Evolutionary conservation across 2,888 invertebrate genomes (phyloP).

Genomic region (Autographa gamma): DNA sequence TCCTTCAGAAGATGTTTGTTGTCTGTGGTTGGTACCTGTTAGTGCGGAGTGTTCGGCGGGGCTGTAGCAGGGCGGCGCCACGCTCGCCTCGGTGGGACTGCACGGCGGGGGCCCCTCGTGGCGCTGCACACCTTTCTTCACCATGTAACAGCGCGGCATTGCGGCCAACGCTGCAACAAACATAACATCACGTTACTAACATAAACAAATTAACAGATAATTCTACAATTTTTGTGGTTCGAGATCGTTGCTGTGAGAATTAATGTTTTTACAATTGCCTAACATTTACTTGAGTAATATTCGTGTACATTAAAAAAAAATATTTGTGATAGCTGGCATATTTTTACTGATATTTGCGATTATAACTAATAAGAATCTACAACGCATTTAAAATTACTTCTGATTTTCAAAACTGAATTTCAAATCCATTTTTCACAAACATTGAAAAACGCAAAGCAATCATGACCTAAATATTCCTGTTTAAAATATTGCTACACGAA

Average conservation of each 20-base stretch:
- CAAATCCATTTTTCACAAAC: neutral
- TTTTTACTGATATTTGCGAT: too few species aligned
- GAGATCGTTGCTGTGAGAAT: too few species aligned
- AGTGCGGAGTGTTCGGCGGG: constrained; percentile 77
- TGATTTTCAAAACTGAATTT: neutral
- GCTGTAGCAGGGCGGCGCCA: constrained; percentile 90
- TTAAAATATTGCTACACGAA: neutral
- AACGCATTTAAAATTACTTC: too few species aligned
- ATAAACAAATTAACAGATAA: too few species aligned
- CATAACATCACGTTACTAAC: neutral
- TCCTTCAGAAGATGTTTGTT: too few species aligned
- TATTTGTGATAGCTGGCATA: too few species aligned
- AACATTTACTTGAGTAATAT: too few species aligned
- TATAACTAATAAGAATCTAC: too few species aligned
- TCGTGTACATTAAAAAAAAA: too few species aligned
- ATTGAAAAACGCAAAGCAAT: neutral
- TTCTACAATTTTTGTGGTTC: too few species aligned
- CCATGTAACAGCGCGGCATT: constrained; percentile 94
- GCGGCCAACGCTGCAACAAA: constrained; percentile 77
- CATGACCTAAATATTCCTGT: neutral
- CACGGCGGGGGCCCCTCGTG: constrained; percentile 81
- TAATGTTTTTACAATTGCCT: too few species aligned
- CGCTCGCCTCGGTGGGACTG: constrained; percentile 90
- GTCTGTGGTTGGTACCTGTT: constrained; percentile 64
- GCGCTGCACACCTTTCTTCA: constrained; percentile 91